A percentile compares a stretch with the other conserved stretches of the same genome.
These are phyloP conservation scores for Pristionchus mayeri DNA, from an alignment of 2,888 invertebrate genomes.

Conservation along the genomic window DNA sequence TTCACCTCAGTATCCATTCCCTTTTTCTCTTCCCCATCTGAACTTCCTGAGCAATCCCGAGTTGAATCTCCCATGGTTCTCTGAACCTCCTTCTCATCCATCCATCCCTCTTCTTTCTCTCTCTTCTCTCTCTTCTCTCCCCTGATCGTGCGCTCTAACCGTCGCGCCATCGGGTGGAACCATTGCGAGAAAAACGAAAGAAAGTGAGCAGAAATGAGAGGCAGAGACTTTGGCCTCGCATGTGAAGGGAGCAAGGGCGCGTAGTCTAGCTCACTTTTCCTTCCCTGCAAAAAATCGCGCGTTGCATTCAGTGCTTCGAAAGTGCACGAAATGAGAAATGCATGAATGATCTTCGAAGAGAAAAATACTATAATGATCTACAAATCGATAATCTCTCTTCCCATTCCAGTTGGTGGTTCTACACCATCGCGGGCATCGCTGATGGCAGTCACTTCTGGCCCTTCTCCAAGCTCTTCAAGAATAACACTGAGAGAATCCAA, in stretches of 20 bases:
- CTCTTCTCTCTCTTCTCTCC: not conserved
- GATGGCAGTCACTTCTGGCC: slow-evolving; percentile 76
- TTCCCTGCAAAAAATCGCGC: too few species aligned
- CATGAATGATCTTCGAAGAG: not conserved
- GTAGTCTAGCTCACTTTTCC: too few species aligned
- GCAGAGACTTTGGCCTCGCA: not conserved
- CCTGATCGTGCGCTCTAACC: not conserved
- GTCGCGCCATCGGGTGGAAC: slow-evolving; percentile 23
- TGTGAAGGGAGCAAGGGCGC: not conserved
- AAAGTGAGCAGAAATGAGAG: too few species aligned
- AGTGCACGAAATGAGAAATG: not conserved
- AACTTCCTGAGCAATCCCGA: too few species aligned
- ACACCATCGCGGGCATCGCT: slow-evolving; percentile 72
- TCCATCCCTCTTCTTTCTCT: not conserved
- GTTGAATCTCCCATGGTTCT: too few species aligned
- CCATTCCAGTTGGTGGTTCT: slow-evolving; percentile 66
- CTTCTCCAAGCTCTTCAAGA: slow-evolving; percentile 66
- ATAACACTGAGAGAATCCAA: slow-evolving; percentile 68
- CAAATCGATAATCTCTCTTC: not conserved
- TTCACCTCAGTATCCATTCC: too few species aligned
- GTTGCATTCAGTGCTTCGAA: too few species aligned
- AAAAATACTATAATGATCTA: not conserved
- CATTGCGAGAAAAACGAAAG: not conserved
- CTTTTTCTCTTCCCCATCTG: too few species aligned
- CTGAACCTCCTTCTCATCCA: not conserved